A percentile compares a stretch with the other conserved stretches of the same genome.
Evolutionary conservation across 2,888 invertebrate genomes (phyloP).

Genomic region (Tetranychus truncatus): DNA sequence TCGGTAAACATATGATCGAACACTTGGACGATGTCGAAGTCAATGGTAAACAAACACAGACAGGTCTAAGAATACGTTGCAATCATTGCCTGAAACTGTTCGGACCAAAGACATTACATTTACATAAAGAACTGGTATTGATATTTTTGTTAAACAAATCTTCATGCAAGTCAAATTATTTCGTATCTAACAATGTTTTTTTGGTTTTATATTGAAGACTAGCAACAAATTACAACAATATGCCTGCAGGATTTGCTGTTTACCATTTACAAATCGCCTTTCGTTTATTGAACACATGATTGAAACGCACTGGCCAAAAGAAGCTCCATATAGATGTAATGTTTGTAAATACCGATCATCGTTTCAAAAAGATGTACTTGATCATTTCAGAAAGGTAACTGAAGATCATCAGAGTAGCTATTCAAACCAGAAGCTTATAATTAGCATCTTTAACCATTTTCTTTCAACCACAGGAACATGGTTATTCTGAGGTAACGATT

Average conservation of each 20-base stretch:
- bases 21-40: background rate
- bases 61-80: background rate
- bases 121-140: background rate
- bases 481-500: background rate
- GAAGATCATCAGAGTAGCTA: background rate
- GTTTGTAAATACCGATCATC: background rate
- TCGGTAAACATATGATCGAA: background rate
- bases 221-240: no score
- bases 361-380: background rate
- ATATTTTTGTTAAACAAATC: background rate
- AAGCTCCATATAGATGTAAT: background rate
- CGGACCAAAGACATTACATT: background rate
- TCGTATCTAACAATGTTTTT: no score
- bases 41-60: no score
- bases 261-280: background rate
- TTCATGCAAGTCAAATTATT: no score
- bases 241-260: background rate
- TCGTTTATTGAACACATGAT: background rate
- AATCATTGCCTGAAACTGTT: background rate
- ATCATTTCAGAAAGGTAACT: background rate
- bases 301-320: background rate
- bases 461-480: background rate
- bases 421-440: background rate
- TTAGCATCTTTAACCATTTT: background rate
- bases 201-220: no score